Evolutionary conservation across 2,113 vertebrate species (phyloP).

Genomic region (Corydoras sp.): DNA sequence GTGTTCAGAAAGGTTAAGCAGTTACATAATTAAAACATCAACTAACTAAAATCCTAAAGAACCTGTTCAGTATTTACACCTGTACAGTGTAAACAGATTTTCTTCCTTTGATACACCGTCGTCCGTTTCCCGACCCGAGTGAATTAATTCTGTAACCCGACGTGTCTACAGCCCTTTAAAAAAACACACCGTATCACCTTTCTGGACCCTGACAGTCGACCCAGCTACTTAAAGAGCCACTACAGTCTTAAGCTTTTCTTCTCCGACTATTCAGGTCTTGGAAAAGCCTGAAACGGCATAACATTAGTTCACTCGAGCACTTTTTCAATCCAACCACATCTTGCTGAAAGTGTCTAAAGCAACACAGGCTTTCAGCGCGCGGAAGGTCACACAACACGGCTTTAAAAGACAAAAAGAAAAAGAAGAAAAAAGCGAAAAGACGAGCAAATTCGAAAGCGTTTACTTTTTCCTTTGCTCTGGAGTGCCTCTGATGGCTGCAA

Average conservation of each 20-base stretch:
- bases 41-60: too few species aligned
- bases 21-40: too few species aligned
- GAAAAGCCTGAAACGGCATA: background rate
- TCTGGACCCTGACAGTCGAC: constrained; percentile 2
- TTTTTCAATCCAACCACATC: constrained; percentile 45
- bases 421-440: too few species aligned
- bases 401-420: constrained; percentile 58
- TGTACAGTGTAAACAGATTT: too few species aligned
- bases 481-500: constrained; percentile 55
- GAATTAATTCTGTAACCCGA: too few species aligned
- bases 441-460: constrained; percentile 49
- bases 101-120: too few species aligned
- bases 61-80: too few species aligned
- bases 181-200: background rate
- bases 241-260: background rate
- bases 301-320: background rate
- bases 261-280: background rate
- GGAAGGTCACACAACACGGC: constrained; percentile 28
- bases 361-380: constrained; percentile 24
- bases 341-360: constrained; percentile 41
- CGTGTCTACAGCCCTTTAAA: too few species aligned
- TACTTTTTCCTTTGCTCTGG: constrained; percentile 50
- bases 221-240: background rate
- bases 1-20: too few species aligned
- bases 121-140: too few species aligned